Evolutionary conservation across 2,113 vertebrate species (phyloP).

Genomic region (Orycteropus afer): DNA sequence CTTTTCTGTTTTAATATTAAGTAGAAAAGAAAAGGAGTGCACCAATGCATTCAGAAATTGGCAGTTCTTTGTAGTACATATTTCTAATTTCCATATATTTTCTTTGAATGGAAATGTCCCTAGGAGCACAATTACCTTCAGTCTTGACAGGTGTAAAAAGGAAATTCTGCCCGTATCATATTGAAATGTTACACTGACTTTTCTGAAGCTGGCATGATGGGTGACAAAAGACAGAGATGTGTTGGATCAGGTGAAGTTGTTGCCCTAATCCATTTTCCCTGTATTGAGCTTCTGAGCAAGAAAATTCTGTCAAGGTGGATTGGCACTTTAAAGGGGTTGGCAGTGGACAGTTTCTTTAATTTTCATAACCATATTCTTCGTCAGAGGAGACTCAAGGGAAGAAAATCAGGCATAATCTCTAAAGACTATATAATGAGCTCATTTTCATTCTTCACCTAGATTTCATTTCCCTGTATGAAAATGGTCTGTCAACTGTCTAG

Average conservation of each 20-base stretch:
- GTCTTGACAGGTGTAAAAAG: constrained; percentile 79
- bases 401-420: constrained; percentile 13
- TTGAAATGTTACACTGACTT: constrained; percentile 83
- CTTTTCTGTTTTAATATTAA: constrained; percentile 69
- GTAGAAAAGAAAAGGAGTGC: constrained; percentile 55
- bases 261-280: constrained; percentile 82
- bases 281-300: constrained; percentile 80
- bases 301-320: constrained; percentile 83
- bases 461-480: constrained; percentile 42
- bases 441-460: constrained; percentile 29
- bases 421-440: background rate
- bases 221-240: constrained; percentile 84
- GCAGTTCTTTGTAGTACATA: constrained; percentile 82
- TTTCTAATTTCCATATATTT: constrained; percentile 83
- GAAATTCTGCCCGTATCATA: constrained; percentile 81
- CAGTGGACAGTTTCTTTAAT: constrained; percentile 29
- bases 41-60: constrained; percentile 83
- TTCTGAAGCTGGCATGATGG: constrained; percentile 82
- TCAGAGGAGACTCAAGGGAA: constrained; percentile 11
- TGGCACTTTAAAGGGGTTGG: constrained; percentile 70
- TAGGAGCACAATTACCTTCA: constrained; percentile 81
- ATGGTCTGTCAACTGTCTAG: background rate
- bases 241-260: constrained; percentile 83
- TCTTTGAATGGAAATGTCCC: constrained; percentile 84
- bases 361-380: background rate